Evolutionary conservation across 1,140 invertebrate species (phyloP).

Genomic region (Bombus balteatus): DNA sequence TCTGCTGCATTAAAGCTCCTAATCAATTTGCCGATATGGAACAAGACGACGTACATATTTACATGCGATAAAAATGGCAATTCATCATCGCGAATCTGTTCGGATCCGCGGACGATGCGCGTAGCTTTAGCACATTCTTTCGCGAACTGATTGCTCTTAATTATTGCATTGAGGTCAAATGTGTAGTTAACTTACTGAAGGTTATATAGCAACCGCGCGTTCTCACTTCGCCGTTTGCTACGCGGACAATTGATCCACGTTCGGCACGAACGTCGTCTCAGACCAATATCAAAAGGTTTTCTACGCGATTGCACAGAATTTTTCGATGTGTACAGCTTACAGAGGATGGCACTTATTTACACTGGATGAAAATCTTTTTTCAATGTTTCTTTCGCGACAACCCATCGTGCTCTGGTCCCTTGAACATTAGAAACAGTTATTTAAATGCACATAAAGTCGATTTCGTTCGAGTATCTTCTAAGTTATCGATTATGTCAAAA

Average conservation of each 20-base stretch:
- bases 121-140: conserved; percentile 60
- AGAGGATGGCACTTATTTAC: too few species aligned
- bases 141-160: conserved; percentile 75
- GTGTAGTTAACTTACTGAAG: conserved; percentile 71
- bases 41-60: conserved; percentile 14
- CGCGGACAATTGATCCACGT: conserved; percentile 41
- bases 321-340: too few species aligned
- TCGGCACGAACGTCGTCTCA: conserved; percentile 20
- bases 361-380: too few species aligned
- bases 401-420: too few species aligned
- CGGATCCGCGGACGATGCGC: background rate
- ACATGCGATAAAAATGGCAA: conserved; percentile 48
- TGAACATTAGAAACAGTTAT: too few species aligned
- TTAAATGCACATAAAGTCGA: too few species aligned
- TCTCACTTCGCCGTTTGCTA: conserved; percentile 52
- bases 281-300: background rate
- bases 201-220: conserved; percentile 49
- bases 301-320: background rate
- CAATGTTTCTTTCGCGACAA: too few species aligned
- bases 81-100: conserved; percentile 55
- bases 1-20: conserved; percentile 26
- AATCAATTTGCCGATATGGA: conserved; percentile 63
- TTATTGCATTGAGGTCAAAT: conserved; percentile 77
- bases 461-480: too few species aligned
- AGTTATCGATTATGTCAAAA: too few species aligned